Evolutionary conservation across 1,140 invertebrate genomes (phyloP).

Genomic region (Tyrophagus putrescentiae): DNA sequence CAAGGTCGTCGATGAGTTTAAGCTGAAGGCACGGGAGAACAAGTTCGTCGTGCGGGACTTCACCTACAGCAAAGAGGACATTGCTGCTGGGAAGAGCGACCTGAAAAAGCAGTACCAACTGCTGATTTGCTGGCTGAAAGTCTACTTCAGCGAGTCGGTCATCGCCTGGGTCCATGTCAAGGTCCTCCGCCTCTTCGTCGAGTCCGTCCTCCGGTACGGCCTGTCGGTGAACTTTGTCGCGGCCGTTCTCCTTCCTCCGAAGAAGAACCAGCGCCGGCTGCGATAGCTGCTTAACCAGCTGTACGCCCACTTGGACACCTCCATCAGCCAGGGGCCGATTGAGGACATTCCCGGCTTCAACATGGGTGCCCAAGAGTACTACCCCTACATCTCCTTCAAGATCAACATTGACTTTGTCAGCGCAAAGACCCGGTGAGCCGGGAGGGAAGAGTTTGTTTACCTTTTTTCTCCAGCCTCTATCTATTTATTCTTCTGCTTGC

Average conservation of each 20-base stretch:
- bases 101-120: conserved; percentile 84
- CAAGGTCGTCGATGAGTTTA: conserved; percentile 94
- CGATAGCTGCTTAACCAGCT: conserved; percentile 79
- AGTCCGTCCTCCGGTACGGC: conserved; percentile 82
- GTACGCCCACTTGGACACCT: conserved; percentile 88
- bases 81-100: conserved; percentile 90
- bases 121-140: conserved; percentile 46
- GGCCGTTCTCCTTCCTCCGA: conserved; percentile 49
- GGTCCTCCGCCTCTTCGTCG: conserved; percentile 91
- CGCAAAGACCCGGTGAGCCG: no score
- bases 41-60: conserved; percentile 97
- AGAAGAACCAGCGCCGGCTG: conserved; percentile 54
- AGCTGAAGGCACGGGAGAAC: conserved; percentile 82
- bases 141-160: conserved; percentile 98
- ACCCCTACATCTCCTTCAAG: conserved; percentile 94
- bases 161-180: conserved; percentile 98
- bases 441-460: no score
- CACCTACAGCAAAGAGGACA: conserved; percentile 88
- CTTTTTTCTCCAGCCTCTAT: no score
- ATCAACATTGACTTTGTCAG: conserved; percentile 74
- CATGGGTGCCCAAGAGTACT: conserved; percentile 82
- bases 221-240: conserved; percentile 46
- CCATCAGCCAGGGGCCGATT: conserved; percentile 46
- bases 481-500: no score
- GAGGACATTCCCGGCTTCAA: conserved; percentile 76